These are phyloP conservation scores for Perizoma flavofasciatum DNA, from an alignment of 2,888 invertebrate species.

Conservation along the genomic window DNA sequence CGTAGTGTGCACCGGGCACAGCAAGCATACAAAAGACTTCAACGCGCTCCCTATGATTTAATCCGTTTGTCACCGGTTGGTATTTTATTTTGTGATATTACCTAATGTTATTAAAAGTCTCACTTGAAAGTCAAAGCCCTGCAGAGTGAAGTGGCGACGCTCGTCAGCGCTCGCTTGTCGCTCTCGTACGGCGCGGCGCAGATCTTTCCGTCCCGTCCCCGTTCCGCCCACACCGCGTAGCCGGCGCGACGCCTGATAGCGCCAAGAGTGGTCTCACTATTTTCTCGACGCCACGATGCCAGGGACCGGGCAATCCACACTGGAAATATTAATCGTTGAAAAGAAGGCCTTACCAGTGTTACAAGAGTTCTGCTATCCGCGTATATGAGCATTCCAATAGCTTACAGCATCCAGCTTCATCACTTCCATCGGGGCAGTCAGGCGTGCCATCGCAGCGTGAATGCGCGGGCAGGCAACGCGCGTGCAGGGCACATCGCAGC, in stretches of 20 bases:
- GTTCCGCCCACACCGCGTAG: slow-evolving; percentile 94
- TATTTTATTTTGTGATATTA: no score
- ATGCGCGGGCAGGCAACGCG: slow-evolving; percentile 88
- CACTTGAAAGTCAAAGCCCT: slow-evolving; percentile 90
- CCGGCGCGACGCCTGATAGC: slow-evolving; percentile 89
- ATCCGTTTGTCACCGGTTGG: background rate
- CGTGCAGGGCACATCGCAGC: slow-evolving; percentile 91
- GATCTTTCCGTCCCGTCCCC: slow-evolving; percentile 90
- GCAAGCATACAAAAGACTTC: slow-evolving; percentile 8
- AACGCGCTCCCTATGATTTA: slow-evolving; percentile 3
- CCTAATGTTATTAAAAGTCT: slow-evolving; percentile 15
- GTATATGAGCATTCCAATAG: no score
- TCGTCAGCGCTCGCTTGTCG: slow-evolving; percentile 84
- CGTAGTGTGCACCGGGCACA: slow-evolving; percentile 10
- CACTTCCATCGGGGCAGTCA: slow-evolving; percentile 94
- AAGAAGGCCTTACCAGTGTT: no score
- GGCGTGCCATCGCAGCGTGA: slow-evolving; percentile 91
- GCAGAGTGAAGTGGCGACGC: slow-evolving; percentile 91
- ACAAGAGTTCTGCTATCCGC: no score
- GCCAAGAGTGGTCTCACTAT: slow-evolving; percentile 87
- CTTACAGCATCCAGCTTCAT: slow-evolving; percentile 94
- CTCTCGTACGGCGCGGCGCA: slow-evolving; percentile 91
- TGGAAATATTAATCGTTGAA: slow-evolving; percentile 51
- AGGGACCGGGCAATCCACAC: slow-evolving; percentile 91
- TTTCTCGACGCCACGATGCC: slow-evolving; percentile 85